phyloP scores from a whole-genome alignment of 2,113 vertebrate genomes.

The Heptranchias perlo region DNA sequence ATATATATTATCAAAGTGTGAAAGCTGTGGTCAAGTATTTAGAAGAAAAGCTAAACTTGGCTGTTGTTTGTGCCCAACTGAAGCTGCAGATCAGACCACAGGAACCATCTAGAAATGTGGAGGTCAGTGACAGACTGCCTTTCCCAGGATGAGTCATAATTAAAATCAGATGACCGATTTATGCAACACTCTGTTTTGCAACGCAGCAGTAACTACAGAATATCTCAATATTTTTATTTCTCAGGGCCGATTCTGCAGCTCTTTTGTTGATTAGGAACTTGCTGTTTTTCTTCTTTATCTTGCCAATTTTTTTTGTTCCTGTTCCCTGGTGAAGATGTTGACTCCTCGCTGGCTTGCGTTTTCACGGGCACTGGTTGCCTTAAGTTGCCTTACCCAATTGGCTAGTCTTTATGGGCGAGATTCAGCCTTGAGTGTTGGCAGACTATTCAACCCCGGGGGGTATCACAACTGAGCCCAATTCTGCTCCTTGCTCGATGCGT shows the following conservation, averaged over 20 bases:
- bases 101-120: not conserved
- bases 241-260: not conserved
- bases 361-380: not conserved
- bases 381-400: not conserved
- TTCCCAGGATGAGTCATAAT: constrained; percentile 13
- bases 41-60: not conserved
- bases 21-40: not conserved
- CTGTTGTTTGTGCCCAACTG: not conserved
- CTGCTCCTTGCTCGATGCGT: not conserved
- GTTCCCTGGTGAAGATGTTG: not conserved
- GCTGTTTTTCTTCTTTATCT: not conserved
- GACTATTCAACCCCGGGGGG: not conserved
- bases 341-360: not conserved
- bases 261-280: not conserved
- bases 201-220: not conserved
- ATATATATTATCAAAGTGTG: not conserved
- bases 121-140: not conserved
- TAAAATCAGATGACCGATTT: constrained; percentile 16
- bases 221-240: not conserved
- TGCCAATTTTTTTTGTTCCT: not conserved
- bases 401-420: not conserved
- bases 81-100: not conserved
- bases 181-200: constrained; percentile 1
- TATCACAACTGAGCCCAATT: not conserved
- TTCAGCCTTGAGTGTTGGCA: not conserved